These are phyloP conservation scores for Vipera latastei DNA, from an alignment of 2,797 vertebrate species.

Conservation along the genomic window DNA sequence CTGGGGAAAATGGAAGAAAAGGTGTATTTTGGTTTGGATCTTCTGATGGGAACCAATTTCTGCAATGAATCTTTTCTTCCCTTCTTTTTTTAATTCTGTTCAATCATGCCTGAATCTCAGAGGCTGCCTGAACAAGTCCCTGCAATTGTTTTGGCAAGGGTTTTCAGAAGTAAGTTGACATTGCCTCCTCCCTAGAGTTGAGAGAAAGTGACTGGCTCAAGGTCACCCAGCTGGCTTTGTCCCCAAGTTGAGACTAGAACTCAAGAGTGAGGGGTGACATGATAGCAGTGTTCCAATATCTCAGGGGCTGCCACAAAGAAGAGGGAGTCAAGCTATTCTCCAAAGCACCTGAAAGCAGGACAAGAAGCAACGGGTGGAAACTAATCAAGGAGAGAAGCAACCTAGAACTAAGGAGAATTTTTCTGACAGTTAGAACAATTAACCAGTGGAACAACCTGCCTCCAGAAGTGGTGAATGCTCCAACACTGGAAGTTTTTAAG, in stretches of 20 bases:
- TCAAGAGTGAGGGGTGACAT: background rate
- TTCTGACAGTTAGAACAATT: too few species aligned
- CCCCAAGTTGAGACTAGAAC: background rate
- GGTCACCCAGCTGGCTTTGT: background rate
- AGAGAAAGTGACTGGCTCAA: background rate
- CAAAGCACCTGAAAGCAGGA: too few species aligned
- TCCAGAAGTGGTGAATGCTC: too few species aligned
- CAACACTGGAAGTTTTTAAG: too few species aligned
- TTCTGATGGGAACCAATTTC: background rate
- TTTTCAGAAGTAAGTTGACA: background rate
- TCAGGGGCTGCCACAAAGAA: too few species aligned
- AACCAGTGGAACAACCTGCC: too few species aligned
- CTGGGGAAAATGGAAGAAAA: background rate
- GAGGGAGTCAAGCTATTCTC: too few species aligned
- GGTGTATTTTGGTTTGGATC: background rate
- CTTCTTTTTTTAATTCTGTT: background rate
- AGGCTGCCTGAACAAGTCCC: background rate
- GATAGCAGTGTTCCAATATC: too few species aligned
- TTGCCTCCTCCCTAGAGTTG: background rate
- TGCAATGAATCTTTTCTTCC: background rate
- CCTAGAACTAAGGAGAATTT: too few species aligned
- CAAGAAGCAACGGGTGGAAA: too few species aligned
- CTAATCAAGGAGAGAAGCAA: too few species aligned
- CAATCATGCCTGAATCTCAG: background rate
- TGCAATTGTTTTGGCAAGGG: background rate